phyloP scores from a whole-genome alignment of 2,888 invertebrate genomes.

The Epinotia bilunana region DNA sequence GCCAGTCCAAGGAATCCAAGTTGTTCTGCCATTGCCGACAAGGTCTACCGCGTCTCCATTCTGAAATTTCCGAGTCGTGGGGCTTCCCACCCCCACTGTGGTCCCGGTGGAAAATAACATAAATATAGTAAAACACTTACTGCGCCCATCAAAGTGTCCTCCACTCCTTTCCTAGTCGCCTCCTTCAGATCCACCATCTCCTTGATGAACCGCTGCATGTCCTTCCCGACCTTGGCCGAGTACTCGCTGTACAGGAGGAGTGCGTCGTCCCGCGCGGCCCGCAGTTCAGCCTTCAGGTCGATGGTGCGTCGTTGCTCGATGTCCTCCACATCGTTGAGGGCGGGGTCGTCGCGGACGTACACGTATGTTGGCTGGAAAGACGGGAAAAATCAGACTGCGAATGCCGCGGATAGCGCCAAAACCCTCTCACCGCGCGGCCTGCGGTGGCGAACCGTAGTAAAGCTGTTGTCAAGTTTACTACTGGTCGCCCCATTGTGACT shows the following conservation, averaged over 20 bases:
- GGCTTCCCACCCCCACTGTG: no score
- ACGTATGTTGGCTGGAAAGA: constrained; percentile 52
- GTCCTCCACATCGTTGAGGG: constrained; percentile 53
- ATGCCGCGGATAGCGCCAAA: background rate
- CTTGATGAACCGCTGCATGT: constrained; percentile 64
- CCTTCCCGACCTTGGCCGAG: constrained; percentile 61
- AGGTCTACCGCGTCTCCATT: no score
- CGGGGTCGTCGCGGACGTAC: constrained; percentile 44
- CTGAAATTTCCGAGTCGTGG: no score
- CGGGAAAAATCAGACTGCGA: background rate
- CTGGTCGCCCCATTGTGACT: no score
- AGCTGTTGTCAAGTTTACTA: no score
- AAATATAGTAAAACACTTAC: constrained; percentile 56
- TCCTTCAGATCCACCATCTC: constrained; percentile 62
- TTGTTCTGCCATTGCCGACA: no score
- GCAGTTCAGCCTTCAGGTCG: constrained; percentile 61
- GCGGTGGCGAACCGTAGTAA: no score
- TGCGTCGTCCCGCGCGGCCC: constrained; percentile 62
- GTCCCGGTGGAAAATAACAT: no score
- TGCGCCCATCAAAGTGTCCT: constrained; percentile 51
- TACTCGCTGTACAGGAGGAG: constrained; percentile 73
- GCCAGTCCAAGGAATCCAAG: no score
- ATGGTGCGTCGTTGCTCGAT: constrained; percentile 62
- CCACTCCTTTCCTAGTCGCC: constrained; percentile 53
- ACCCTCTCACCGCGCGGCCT: no score